These are phyloP conservation scores for Herpetotheres cachinnans DNA, from an alignment of 2,113 vertebrate genomes.

Conservation along the genomic window DNA sequence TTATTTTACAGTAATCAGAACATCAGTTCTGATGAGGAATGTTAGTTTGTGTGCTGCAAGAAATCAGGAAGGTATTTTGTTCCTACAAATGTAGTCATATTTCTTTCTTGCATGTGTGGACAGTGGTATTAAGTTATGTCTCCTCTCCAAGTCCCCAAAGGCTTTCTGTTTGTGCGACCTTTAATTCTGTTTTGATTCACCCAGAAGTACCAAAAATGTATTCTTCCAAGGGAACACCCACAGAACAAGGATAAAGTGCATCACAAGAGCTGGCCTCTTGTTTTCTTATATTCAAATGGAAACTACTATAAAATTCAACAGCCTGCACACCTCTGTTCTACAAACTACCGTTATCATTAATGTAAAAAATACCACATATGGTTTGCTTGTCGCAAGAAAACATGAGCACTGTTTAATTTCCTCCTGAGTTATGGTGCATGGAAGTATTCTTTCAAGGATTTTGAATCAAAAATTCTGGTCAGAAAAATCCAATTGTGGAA, in stretches of 20 bases:
- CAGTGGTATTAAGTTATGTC: not conserved
- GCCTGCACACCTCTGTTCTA: not conserved
- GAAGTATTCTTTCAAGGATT: not conserved
- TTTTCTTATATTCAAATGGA: not conserved
- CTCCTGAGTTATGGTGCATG: not conserved
- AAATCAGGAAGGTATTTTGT: constrained; percentile 14
- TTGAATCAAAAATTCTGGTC: not conserved
- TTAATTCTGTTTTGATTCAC: not conserved
- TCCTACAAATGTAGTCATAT: not conserved
- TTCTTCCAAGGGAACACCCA: not conserved
- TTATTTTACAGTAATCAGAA: constrained; percentile 31
- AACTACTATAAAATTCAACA: not conserved
- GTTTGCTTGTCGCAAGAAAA: not conserved
- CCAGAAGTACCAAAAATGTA: not conserved
- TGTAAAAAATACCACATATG: not conserved
- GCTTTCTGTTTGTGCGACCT: not conserved
- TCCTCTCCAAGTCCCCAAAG: not conserved
- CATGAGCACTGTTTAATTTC: not conserved
- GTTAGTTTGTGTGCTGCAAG: not conserved
- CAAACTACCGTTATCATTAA: not conserved
- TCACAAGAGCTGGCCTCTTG: not conserved
- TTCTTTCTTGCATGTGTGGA: not conserved
- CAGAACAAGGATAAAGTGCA: not conserved
- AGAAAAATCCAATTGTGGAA: not conserved
- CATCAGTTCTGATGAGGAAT: constrained; percentile 17